Evolutionary conservation across 2,797 vertebrate genomes (phyloP).

Genomic region (Pygocentrus nattereri): DNA sequence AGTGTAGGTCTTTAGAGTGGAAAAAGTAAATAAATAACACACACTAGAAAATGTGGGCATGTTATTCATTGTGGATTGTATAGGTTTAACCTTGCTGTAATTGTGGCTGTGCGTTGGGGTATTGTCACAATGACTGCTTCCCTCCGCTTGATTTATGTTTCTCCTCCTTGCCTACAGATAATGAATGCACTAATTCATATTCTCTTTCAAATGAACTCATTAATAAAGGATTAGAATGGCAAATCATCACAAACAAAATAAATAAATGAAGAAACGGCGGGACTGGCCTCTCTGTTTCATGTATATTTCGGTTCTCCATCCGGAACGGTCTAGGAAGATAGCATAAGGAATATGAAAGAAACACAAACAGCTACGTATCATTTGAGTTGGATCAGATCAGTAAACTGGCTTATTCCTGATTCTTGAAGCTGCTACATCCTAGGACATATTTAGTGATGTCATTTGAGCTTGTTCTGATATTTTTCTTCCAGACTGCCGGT

Average conservation of each 20-base stretch:
- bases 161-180: constrained; percentile 27
- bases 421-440: background rate
- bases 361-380: background rate
- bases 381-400: background rate
- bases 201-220: constrained; percentile 23
- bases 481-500: no score
- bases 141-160: constrained; percentile 16
- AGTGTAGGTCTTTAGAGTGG: no score
- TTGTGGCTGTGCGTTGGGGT: constrained; percentile 6
- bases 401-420: background rate
- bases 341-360: background rate
- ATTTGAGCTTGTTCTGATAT: no score
- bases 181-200: constrained; percentile 25
- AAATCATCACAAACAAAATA: constrained; percentile 18
- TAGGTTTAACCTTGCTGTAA: constrained; percentile 16
- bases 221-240: constrained; percentile 30
- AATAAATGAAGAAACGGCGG: background rate
- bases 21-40: no score
- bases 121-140: constrained; percentile 19
- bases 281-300: background rate
- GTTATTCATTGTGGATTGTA: background rate
- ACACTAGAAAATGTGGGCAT: background rate
- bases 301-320: constrained; percentile 8
- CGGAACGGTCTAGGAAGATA: background rate
- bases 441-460: no score